Conservation (phyloP, 1,140 invertebrate genomes). For the Danaus plexippus region DNA sequence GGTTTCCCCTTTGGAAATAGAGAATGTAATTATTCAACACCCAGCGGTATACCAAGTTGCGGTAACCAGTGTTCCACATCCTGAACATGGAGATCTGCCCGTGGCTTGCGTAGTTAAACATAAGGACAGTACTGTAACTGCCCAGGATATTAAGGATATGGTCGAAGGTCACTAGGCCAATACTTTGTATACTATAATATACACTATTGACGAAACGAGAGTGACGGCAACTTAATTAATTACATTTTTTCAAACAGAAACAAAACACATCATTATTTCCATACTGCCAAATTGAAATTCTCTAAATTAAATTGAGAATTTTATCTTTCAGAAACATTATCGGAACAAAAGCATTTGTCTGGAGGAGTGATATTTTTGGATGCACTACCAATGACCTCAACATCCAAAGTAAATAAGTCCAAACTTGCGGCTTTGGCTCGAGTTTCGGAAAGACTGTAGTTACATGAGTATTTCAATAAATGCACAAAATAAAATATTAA, state of each 20-base stretch:
- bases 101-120: conserved; percentile 69
- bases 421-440: conserved; percentile 5
- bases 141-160: conserved; percentile 61
- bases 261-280: background rate
- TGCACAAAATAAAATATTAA: no score
- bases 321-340: conserved; percentile 32
- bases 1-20: conserved; percentile 69
- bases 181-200: no score
- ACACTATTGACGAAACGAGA: no score
- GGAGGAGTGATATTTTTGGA: conserved; percentile 74
- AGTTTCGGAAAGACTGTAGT: no score
- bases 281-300: background rate
- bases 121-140: conserved; percentile 15
- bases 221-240: no score
- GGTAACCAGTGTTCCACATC: conserved; percentile 73
- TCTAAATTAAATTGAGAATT: background rate
- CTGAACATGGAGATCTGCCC: conserved; percentile 79
- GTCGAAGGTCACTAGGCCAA: conserved; percentile 45
- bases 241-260: no score
- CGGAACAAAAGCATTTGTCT: conserved; percentile 63
- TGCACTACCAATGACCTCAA: conserved; percentile 72
- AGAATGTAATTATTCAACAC: conserved; percentile 76
- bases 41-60: conserved; percentile 75
- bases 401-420: conserved; percentile 22
- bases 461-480: no score